phyloP scores from a whole-genome alignment of 2,797 vertebrate genomes.

The Siniperca scherzeri region DNA sequence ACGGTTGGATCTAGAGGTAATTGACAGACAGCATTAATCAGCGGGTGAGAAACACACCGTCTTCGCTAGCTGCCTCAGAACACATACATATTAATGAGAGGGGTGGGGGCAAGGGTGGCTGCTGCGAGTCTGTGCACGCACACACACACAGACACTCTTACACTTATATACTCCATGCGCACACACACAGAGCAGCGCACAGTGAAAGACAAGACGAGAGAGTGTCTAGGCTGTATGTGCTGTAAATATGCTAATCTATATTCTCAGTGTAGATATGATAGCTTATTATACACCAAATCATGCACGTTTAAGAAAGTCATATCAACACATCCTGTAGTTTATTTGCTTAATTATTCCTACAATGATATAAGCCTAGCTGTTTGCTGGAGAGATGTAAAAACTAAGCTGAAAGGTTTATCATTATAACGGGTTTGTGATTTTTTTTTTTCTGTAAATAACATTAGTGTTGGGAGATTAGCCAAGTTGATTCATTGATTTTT shows the following conservation, averaged over 20 bases:
- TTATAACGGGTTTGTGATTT: neutral
- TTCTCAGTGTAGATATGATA: slow-evolving; percentile 78
- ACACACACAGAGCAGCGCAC: slow-evolving; percentile 41
- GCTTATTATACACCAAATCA: slow-evolving; percentile 74
- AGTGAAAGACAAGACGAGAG: slow-evolving; percentile 70
- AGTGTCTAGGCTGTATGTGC: slow-evolving; percentile 64
- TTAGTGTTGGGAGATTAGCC: slow-evolving; percentile 14
- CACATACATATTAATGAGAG: slow-evolving; percentile 95
- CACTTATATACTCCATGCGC: slow-evolving; percentile 57
- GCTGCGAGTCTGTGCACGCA: slow-evolving; percentile 80
- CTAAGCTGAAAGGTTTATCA: slow-evolving; percentile 44
- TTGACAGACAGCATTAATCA: slow-evolving; percentile 97
- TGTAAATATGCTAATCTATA: slow-evolving; percentile 83
- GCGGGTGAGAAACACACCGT: slow-evolving; percentile 89
- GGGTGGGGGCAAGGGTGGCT: slow-evolving; percentile 88
- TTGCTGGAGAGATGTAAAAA: slow-evolving; percentile 51
- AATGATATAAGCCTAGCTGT: slow-evolving; percentile 43
- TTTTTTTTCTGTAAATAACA: slow-evolving; percentile 2
- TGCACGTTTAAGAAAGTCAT: slow-evolving; percentile 66
- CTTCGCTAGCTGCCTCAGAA: slow-evolving; percentile 89
- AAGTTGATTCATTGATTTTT: slow-evolving; percentile 1
- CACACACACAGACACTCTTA: slow-evolving; percentile 32
- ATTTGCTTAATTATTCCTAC: slow-evolving; percentile 74
- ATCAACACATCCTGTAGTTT: slow-evolving; percentile 58
- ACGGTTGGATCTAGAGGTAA: slow-evolving; percentile 99